A percentile compares a stretch with the other conserved stretches of the same genome.
Evolutionary conservation across 2,888 invertebrate genomes (phyloP).

Genomic region (Gryllus longicercus): DNA sequence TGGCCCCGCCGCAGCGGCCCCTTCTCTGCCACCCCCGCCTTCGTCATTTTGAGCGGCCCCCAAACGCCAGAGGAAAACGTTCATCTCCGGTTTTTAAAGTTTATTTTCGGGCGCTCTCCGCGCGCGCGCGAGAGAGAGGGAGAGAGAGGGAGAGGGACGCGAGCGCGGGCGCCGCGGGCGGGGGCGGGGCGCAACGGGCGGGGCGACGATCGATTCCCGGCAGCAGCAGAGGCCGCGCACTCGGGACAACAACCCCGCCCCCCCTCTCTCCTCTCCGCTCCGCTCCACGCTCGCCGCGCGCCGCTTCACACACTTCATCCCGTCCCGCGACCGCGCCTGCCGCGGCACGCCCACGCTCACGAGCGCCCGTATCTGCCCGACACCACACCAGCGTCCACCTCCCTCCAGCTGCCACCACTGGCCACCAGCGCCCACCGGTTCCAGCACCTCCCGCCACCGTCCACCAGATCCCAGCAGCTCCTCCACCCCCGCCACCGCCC

Average conservation of each 20-base stretch:
- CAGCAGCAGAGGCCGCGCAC: neutral
- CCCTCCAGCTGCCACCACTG: too few relatives aligned
- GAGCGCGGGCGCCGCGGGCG: neutral
- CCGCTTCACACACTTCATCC: neutral
- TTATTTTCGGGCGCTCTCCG: neutral
- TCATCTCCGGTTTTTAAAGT: constrained; percentile 6
- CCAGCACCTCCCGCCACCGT: too few relatives aligned
- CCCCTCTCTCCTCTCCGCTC: neutral
- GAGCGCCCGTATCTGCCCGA: too few relatives aligned
- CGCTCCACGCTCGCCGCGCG: neutral
- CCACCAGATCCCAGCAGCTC: too few relatives aligned
- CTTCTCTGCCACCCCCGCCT: neutral
- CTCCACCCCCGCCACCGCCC: too few relatives aligned
- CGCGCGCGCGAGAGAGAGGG: neutral
- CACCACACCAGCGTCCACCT: too few relatives aligned
- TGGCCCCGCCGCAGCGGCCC: neutral
- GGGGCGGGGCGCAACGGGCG: neutral
- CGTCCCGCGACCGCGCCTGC: neutral
- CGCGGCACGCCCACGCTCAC: too few relatives aligned
- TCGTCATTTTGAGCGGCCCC: neutral
- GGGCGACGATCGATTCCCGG: neutral
- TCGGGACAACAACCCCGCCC: neutral
- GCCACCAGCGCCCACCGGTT: too few relatives aligned
- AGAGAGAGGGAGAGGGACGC: neutral
- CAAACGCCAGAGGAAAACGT: neutral